Base-by-base conservation (phyloP, 2,888 invertebrate species). In the Acleris emargana region DNA sequence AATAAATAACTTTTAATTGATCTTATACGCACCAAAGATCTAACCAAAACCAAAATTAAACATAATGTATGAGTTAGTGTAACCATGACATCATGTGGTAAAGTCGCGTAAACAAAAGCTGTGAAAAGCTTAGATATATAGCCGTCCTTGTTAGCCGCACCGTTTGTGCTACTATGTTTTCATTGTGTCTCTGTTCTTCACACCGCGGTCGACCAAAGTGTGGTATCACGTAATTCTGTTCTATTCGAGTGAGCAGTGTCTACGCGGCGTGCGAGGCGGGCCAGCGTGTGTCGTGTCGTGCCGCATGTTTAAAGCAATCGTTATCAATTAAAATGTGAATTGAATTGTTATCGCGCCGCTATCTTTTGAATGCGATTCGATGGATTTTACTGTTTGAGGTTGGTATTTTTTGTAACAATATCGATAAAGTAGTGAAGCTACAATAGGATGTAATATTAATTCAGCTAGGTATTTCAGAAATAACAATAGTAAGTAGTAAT, bases 11-110 rank as follows among this genome's bases (percentile, higher is more conserved):
- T 32, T 25, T 25, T 22, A 16, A 43, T 60, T 38, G 57, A 66
- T 55, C 43, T 28, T 25, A 43, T 50, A 28, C 22, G 11, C 45
- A 60, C 51, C 38, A 38, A 51, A 67, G 49, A 59, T 59, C 6
- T 6, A 43, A 59, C 25, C 43, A 32, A 54, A 69, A 61, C 49
- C 22, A 63, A 61, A 66, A 67, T 62, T 59, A 69, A 69, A 71
- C 32, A 62, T 51, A 63, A 53, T 58, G 43, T 71, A 32, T 9
- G 9, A 67, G 71, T 69, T 38, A 68, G 71, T 78, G 83, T 86
- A 86, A 75, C 84, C 84, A 89, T 90, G 89, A 89, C 87, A 87
- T 89, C 88, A 89, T 86, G 81, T 71, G 79, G 79, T 84, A 85
- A 84, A 85, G 81, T 87, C 86, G 86, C 68, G 73, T 82, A 83